Evolutionary conservation across 2,888 invertebrate genomes (phyloP), one percentile per base, ranked within the genome.

Genomic region (Orthosia gracilis): DNA sequence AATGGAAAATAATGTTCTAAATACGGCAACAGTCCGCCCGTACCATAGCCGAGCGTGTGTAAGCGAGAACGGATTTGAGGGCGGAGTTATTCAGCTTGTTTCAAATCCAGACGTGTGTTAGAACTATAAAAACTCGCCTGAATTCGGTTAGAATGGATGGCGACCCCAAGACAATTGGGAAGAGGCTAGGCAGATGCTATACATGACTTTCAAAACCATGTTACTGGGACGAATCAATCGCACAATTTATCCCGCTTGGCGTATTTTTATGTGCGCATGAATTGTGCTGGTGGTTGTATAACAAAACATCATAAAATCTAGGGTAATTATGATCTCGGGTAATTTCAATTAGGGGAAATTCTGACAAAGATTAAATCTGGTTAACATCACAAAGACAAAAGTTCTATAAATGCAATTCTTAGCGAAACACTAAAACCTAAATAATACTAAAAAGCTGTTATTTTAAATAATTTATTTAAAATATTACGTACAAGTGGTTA

Each of bases 351-450:
- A 31, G 7, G 31, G 31, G 5, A n/a, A n/a, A n/a, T n/a, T n/a
- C n/a, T n/a, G n/a, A n/a, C n/a, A n/a, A n/a, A n/a, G 26, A 26
- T 26, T 5, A 21, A 23, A 15, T 21, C 15, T 21, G 5, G 9
- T 40, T 40, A 40, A 40, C 40, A 40, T 40, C 40, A 40, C 40
- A 45, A 45, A 57, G 17, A 40, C 7, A 2, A 1, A 11, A 4
- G 7, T 11, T 21, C 21, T 47, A 21, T 0, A 23, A 2, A 45
- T 55, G 26, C 26, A 78, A 50, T 76, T 78, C 61, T 62, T 78
- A 78, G 50, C 45, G 72, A 31, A 69, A 23, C 47, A 1, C n/a
- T 12, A 1, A 26, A 23, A 61, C 13, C 13, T 57, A 62, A 71
- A 61, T 45, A 4, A 3, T 61, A 54, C 23, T 69, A 68, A 52